These are phyloP conservation scores for Trinectes maculatus DNA, from an alignment of 2,113 vertebrate species.

Conservation along the genomic window DNA sequence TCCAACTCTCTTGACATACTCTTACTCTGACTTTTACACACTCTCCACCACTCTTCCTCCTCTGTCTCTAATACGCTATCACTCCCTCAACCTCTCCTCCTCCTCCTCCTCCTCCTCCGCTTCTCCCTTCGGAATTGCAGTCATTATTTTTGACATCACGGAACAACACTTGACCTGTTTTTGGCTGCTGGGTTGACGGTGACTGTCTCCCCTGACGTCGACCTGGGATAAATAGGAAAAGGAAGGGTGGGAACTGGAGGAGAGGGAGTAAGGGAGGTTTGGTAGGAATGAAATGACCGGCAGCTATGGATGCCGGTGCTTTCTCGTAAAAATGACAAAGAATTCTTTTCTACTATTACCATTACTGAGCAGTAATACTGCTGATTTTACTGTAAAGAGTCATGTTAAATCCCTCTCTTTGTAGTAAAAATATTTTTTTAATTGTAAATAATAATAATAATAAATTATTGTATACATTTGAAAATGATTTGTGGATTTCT, in stretches of 20 bases:
- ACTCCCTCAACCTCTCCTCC: slow-evolving; percentile 9
- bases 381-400: no score
- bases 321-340: no score
- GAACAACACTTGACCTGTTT: slow-evolving; percentile 63
- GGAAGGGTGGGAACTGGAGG: slow-evolving; percentile 19
- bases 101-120: no score
- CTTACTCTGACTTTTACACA: slow-evolving; percentile 44
- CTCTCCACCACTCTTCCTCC: slow-evolving; percentile 23
- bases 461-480: no score
- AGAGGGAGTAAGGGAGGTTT: not conserved
- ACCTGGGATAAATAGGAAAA: slow-evolving; percentile 21
- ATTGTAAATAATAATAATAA: no score
- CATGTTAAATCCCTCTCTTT: no score
- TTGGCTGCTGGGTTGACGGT: slow-evolving; percentile 30
- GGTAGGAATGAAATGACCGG: not conserved
- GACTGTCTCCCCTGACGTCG: slow-evolving; percentile 32
- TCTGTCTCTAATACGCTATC: slow-evolving; percentile 3
- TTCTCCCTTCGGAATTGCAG: slow-evolving; percentile 27
- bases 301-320: no score
- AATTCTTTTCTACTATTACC: no score
- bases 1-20: slow-evolving; percentile 11
- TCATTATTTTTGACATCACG: slow-evolving; percentile 46
- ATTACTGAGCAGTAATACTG: no score
- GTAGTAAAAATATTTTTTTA: no score
- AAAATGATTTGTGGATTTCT: no score